Base-by-base conservation (phyloP, 2,888 invertebrate genomes). In the Dryococelus australis region DNA sequence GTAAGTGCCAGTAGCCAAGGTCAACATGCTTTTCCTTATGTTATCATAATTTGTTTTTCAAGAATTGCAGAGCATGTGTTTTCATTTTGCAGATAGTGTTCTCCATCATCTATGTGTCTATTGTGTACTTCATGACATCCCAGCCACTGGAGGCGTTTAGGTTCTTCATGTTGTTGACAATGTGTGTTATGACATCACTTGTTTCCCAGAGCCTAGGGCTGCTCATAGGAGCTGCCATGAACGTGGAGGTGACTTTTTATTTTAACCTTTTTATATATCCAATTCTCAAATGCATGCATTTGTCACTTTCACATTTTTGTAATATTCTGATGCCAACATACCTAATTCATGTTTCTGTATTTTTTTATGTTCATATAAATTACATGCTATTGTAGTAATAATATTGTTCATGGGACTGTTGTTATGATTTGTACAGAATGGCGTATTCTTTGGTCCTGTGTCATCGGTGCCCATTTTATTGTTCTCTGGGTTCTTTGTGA, bases 51-150 rank as follows among this genome's bases (percentile, higher is more conserved):
- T 65, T 65, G 65, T n/a, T 24, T 10, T 47, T 47, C 47, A 24
- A 16, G 65, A 20, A n/a, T 24, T 20, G 1, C 10, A 43, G 84
- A 43, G 10, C 6, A 28, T 26, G 87, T 88, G 89, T 83, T 83
- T 43, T 8, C 13, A 24, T 88, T 89, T 90, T 94, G 6, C 94
- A 98, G 97, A 95, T 98, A 89, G 94, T 97, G 88, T 96, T 97
- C 92, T 97, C 97, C 86, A 95, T 97, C 87, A 95, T 97, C 51
- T 98, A 97, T 92, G 96, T 97, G 87, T 94, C 97, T 90, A 98
- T 98, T 90, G 98, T 98, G 20, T 99, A 99, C 93, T 98, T 98
- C 93, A 96, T 99, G 95, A 98, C 99, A 43, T 96, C 97, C 13
- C 99, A 99, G 92, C 99, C 98, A n/a, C 95, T 97, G 93, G 98